A percentile compares a stretch with the other conserved stretches of the same genome.
Conservation (phyloP, 2,888 invertebrate genomes). For the Netelia virgata region DNA sequence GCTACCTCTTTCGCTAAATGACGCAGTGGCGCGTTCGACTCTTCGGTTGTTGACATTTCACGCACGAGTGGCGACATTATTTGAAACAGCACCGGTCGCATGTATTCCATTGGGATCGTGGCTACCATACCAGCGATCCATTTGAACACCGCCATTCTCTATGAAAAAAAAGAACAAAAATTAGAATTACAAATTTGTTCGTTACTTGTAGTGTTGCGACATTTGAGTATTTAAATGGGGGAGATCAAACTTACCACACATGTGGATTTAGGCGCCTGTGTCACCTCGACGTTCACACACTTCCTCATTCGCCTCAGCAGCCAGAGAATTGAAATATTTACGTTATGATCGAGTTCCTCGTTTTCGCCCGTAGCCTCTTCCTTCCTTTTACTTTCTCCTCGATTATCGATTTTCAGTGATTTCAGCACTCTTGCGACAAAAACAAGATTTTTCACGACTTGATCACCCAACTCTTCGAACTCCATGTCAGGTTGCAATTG, state of each 20-base stretch:
- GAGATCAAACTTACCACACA: slow-evolving; percentile 88
- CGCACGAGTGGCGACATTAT: slow-evolving; percentile 92
- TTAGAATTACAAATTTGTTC: slow-evolving; percentile 1
- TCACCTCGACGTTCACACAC: slow-evolving; percentile 92
- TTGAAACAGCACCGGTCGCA: slow-evolving; percentile 88
- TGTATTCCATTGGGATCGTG: slow-evolving; percentile 87
- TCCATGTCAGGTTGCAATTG: slow-evolving; percentile 89
- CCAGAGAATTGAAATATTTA: slow-evolving; percentile 90
- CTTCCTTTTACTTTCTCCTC: slow-evolving; percentile 37
- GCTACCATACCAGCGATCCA: slow-evolving; percentile 92
- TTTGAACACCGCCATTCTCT: slow-evolving; percentile 93
- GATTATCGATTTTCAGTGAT: slow-evolving; percentile 83
- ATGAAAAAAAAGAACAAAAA: slow-evolving; percentile 78
- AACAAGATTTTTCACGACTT: slow-evolving; percentile 90
- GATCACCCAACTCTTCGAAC: slow-evolving; percentile 91
- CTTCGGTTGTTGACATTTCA: slow-evolving; percentile 91
- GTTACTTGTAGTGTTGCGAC: neutral
- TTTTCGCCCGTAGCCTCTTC: slow-evolving; percentile 56
- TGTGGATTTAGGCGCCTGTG: slow-evolving; percentile 89
- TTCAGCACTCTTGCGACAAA: slow-evolving; percentile 90
- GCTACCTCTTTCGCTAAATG: slow-evolving; percentile 91
- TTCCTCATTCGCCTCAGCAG: slow-evolving; percentile 90
- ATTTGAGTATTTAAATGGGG: slow-evolving; percentile 33
- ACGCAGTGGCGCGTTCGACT: slow-evolving; percentile 88
- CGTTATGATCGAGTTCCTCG: slow-evolving; percentile 72